A percentile compares a stretch with the other conserved stretches of the same genome.
Conservation (phyloP, 2,888 invertebrate genomes). For the Heliconius cydno region DNA sequence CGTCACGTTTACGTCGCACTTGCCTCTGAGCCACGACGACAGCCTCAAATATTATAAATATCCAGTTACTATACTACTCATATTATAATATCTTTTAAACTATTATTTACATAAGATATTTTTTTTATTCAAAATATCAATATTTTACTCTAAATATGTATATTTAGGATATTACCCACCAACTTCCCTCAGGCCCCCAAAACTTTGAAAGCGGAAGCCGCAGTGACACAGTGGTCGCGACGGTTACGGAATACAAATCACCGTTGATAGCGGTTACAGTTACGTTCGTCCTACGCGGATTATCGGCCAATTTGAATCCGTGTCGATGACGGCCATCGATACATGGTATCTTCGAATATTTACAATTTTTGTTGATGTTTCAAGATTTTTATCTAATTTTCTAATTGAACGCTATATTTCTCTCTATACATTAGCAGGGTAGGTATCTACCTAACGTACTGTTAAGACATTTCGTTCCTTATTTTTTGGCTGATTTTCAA, state of each 20-base stretch:
- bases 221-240: conserved; percentile 39
- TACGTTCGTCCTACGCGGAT: conserved; percentile 44
- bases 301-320: conserved; percentile 34
- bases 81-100: neutral
- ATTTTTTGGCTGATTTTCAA: no score
- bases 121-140: neutral
- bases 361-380: neutral
- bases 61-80: neutral
- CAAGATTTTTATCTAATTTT: no score
- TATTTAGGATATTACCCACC: neutral
- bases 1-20: neutral
- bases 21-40: neutral
- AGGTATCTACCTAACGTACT: no score
- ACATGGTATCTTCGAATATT: neutral
- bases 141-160: neutral
- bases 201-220: conserved; percentile 31
- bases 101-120: neutral
- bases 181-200: conserved; percentile 7
- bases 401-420: no score
- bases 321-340: neutral
- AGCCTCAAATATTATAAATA: neutral
- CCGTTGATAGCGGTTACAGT: conserved; percentile 46
- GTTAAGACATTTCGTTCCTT: no score
- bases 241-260: conserved; percentile 64
- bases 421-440: no score